Evolutionary conservation across 2,113 vertebrate genomes (phyloP).

Genomic region (Oceanodroma tethys): DNA sequence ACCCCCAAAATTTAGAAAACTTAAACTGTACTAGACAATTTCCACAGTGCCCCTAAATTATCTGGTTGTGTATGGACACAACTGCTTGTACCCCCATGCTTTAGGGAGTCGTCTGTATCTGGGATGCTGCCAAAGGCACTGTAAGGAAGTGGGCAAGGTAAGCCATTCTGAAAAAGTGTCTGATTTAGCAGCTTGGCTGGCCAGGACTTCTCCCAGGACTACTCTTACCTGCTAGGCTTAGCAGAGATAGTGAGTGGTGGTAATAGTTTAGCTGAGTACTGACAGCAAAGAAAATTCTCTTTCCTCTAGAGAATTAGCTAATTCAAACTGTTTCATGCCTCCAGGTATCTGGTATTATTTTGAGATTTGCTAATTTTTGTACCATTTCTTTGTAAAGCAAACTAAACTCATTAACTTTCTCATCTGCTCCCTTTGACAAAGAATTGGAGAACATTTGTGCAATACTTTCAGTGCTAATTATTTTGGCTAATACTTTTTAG

Average conservation of each 20-base stretch:
- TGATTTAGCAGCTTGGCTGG: neutral
- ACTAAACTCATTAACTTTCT: neutral
- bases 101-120: neutral
- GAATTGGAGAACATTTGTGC: fast-evolving
- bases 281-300: neutral
- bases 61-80: neutral
- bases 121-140: neutral
- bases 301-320: neutral
- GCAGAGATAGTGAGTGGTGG: neutral
- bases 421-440: neutral
- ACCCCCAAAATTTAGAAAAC: neutral
- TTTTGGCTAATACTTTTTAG: neutral
- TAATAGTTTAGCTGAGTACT: neutral
- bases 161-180: neutral
- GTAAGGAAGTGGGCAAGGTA: neutral
- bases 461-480: neutral
- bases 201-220: neutral
- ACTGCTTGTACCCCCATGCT: fast-evolving
- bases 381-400: neutral
- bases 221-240: neutral
- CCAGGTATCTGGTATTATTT: neutral
- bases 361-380: neutral
- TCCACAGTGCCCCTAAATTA: neutral
- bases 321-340: neutral
- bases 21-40: neutral